Evolutionary conservation across 1,140 invertebrate genomes (phyloP), one percentile per base, ranked within the genome.

Genomic region (Atopsyche davidsoni): DNA sequence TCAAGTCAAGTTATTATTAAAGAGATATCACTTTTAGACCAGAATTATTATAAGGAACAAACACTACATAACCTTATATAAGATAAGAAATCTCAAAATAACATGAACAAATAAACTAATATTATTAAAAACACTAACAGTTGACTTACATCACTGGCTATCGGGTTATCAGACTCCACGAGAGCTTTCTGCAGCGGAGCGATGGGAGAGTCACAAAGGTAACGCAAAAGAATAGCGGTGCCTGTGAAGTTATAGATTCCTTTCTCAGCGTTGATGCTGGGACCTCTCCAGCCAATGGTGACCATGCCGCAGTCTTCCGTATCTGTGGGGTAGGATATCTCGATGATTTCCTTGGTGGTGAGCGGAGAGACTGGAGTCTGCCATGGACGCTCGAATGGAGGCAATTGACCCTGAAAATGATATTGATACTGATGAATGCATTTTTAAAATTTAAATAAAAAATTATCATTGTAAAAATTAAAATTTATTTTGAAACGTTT

Each of bases 241-340:
- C 80, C 82, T 14, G 75, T 77, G 32, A 86, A 64, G 69, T 77
- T 61, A 75, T 78, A 54, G 74, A 66, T 53, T 76, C 75, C 21
- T 45, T 67, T 19, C 3, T 52, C 14, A 21, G 59, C 56, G 1
- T 80, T 75, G 13, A 77, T 72, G n/a, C 79, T 75, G 1, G 90
- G 88, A n/a, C 91, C 91, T 55, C 89, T 71, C 86, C 89, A 95
- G 0, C 79, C 87, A 51, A 89, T 77, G 49, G 76, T 69, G 17
- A 93, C 85, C 57, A 92, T 70, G 18, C 91, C 92, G 72, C 86
- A 85, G 50, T 84, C 83, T 64, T 92, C 90, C 46, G 89, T 86
- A 65, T 94, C 90, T 35, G 84, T 82, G 0, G 92, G 87, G 75
- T 89, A 95, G 47, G 75, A 70, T 1, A 84, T 72, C 50, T 40